Base-by-base conservation (phyloP, 2,888 invertebrate species). In the Cheilosia variabilis region DNA sequence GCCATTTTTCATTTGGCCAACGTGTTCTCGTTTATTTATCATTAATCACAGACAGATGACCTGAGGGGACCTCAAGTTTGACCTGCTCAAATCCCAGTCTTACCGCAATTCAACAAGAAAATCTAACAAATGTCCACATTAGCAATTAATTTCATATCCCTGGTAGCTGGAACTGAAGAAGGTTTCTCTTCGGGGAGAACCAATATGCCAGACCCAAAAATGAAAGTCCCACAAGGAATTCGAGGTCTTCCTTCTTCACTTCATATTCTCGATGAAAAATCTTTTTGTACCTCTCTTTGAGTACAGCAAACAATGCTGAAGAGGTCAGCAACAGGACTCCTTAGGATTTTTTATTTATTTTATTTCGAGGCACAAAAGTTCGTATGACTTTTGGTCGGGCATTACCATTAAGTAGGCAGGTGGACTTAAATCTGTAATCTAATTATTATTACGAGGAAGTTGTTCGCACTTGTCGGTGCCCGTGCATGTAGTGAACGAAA, bases 401-500 rank as follows among this genome's bases (percentile, higher is more conserved):
- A 52, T 63, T 43, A 78, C 83, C 78, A 78, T 68, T n/a, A 55
- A 31, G 47, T 43, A 58, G 55, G 50, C 52, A 81, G 63, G 76
- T 76, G 17, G 4, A 53, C 10, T 10, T 2, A 19, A n/a, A n/a
- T 19, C 13, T 50, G 17, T 83, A 83, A 83, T 83, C 79, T 83
- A 83, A 83, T 83, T 22, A 22, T 22, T 22, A 22, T 22, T 83
- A 83, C 55, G 13, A 22, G 9, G 31, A 65, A 79, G 55, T 34
- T 19, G 22, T 31, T 53, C 37, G 22, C 58, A 19, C 43, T 60
- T 17, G 50, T 43, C 31, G 1, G 69, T 45, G 22, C 52, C 47
- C 60, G 65, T 63, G 60, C 58, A 55, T 55, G 63, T 68, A 47
- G 72, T 62, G 84, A 76, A 62, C 66, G 84, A 80, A 84, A 84